These are phyloP conservation scores for Liolophura sinensis DNA, from an alignment of 1,140 invertebrate genomes.

Conservation along the genomic window DNA sequence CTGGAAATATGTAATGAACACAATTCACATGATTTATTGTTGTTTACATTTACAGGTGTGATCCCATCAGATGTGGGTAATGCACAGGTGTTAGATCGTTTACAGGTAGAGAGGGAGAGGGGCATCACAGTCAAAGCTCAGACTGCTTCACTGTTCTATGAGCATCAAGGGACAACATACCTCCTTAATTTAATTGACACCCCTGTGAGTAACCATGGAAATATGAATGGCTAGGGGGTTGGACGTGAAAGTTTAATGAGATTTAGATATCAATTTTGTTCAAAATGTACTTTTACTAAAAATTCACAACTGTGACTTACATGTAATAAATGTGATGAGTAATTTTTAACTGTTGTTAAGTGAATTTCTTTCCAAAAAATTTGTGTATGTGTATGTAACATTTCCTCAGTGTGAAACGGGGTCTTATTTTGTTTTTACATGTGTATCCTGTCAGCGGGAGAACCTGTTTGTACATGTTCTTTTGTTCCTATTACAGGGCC, in stretches of 20 bases:
- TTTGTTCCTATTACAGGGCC: conserved; percentile 66
- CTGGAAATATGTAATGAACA: not conserved
- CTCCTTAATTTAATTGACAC: conserved; percentile 98
- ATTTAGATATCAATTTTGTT: no score
- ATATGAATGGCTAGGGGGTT: no score
- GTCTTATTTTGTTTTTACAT: no score
- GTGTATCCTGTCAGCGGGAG: no score
- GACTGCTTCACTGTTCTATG: conserved; percentile 86
- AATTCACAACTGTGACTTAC: not conserved
- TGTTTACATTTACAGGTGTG: conserved; percentile 62
- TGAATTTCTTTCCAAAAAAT: not conserved
- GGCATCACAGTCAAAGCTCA: conserved; percentile 99
- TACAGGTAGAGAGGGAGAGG: conserved; percentile 85
- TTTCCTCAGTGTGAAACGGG: not conserved
- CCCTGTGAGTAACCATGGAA: conserved; percentile 62
- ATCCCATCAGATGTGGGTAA: conserved; percentile 67
- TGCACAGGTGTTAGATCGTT: conserved; percentile 86
- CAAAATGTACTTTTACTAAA: not conserved
- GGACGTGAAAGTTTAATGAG: no score
- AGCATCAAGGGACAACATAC: conserved; percentile 65
- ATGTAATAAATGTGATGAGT: not conserved
- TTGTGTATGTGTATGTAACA: not conserved
- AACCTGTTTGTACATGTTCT: not conserved
- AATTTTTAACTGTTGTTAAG: not conserved
- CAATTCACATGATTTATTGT: conserved; percentile 1